These are phyloP conservation scores for Bombus huntii DNA, from an alignment of 1,140 invertebrate genomes.

Conservation along the genomic window DNA sequence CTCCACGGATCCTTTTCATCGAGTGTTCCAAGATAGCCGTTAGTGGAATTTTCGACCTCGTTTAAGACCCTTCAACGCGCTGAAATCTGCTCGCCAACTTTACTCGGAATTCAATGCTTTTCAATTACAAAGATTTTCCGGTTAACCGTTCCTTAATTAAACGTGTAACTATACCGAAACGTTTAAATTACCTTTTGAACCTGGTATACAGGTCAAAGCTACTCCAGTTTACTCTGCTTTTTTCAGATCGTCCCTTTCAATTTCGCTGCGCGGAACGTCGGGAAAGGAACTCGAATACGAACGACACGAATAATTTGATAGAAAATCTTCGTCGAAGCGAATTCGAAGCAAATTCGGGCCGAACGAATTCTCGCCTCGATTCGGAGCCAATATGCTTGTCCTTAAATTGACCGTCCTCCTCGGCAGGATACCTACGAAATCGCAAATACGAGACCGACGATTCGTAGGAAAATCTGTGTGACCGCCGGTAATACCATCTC, in stretches of 20 bases:
- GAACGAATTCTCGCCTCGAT: too few species aligned
- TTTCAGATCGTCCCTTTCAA: not conserved
- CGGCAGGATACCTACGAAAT: too few species aligned
- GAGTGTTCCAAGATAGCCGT: not conserved
- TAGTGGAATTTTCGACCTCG: not conserved
- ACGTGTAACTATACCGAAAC: not conserved
- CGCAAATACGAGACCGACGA: too few species aligned
- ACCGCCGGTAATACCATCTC: not conserved
- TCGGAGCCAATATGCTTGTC: too few species aligned
- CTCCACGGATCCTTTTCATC: not conserved
- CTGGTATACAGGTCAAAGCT: not conserved
- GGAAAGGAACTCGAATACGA: not conserved
- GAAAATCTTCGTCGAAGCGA: not conserved
- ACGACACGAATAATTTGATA: not conserved
- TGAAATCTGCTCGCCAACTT: not conserved
- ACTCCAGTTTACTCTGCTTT: not conserved
- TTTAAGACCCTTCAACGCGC: not conserved
- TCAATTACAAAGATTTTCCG: not conserved
- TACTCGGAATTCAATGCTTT: not conserved
- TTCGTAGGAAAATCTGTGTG: accelerated
- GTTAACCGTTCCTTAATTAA: not conserved
- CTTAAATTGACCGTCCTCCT: too few species aligned
- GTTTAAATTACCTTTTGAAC: not conserved
- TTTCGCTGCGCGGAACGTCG: not conserved
- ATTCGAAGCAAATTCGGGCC: too few species aligned